These are phyloP conservation scores for Cylas formicarius DNA, from an alignment of 1,140 invertebrate genomes.

Conservation along the genomic window DNA sequence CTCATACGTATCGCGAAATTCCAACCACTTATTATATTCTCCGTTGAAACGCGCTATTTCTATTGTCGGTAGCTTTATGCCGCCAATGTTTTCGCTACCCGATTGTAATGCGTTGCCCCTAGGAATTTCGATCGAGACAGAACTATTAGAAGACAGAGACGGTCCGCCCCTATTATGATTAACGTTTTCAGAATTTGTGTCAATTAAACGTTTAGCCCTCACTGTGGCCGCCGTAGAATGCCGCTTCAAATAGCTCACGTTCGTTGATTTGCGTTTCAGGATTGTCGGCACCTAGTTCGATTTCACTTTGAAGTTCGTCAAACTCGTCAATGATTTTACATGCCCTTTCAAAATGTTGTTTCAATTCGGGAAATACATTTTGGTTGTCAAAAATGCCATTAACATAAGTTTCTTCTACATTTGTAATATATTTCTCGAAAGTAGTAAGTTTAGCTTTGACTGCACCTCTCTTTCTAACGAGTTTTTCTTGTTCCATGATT, in stretches of 20 bases:
- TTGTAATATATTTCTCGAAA: too few species aligned
- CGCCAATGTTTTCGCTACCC: not conserved
- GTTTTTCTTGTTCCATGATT: too few species aligned
- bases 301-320: conserved; percentile 6
- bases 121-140: too few species aligned
- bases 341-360: conserved; percentile 4
- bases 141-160: too few species aligned
- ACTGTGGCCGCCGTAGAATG: not conserved
- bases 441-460: too few species aligned
- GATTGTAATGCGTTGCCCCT: too few species aligned
- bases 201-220: not conserved
- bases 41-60: conserved; percentile 20
- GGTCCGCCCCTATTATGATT: too few species aligned
- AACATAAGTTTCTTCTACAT: not conserved
- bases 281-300: not conserved
- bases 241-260: not conserved
- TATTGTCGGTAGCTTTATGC: conserved; percentile 9
- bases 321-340: conserved; percentile 2
- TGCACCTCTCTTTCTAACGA: too few species aligned
- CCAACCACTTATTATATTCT: conserved; percentile 29
- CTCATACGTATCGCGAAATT: conserved; percentile 34
- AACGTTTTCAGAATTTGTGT: too few species aligned
- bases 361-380: conserved; percentile 4
- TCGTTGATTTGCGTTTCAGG: not conserved
- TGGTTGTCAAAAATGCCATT: not conserved